These are phyloP conservation scores for Ruditapes philippinarum DNA, from an alignment of 1,140 invertebrate species.

Conservation along the genomic window DNA sequence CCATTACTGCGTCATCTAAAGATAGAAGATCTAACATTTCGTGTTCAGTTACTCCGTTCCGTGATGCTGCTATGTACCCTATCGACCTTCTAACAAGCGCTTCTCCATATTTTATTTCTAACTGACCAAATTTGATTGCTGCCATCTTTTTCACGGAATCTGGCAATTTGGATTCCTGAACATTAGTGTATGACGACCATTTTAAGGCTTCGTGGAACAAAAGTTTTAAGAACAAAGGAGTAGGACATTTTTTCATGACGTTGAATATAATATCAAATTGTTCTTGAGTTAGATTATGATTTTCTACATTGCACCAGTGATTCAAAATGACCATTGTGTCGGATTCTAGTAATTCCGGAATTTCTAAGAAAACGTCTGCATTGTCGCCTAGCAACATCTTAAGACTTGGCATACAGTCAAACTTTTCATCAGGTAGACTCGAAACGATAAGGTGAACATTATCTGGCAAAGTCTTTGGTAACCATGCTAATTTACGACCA, in stretches of 20 bases:
- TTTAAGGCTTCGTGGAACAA: conserved; percentile 80
- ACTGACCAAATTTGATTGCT: conserved; percentile 89
- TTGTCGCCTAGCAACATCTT: conserved; percentile 70
- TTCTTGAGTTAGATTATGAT: conserved; percentile 74
- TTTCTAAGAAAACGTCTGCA: conserved; percentile 76
- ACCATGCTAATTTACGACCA: conserved; percentile 83
- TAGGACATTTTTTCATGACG: conserved; percentile 80
- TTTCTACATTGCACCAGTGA: conserved; percentile 78
- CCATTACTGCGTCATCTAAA: conserved; percentile 91
- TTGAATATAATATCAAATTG: conserved; percentile 82
- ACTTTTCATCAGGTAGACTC: conserved; percentile 83
- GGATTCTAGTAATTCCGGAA: conserved; percentile 76
- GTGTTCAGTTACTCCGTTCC: conserved; percentile 91
- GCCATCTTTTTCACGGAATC: conserved; percentile 81
- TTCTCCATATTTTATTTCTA: conserved; percentile 90
- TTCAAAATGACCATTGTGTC: conserved; percentile 79
- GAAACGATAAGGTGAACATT: conserved; percentile 91
- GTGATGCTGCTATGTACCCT: conserved; percentile 90
- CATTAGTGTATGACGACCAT: conserved; percentile 81
- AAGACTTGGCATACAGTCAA: conserved; percentile 76
- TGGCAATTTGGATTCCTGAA: conserved; percentile 77
- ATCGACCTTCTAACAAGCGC: conserved; percentile 88
- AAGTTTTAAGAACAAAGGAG: conserved; percentile 83
- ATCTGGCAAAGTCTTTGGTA: conserved; percentile 82
- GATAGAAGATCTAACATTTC: conserved; percentile 92